Percentiles rank a stretch among this genome's conserved stretches.
Conservation (phyloP, 2,888 invertebrate genomes). For the Drosophila mulleri region DNA sequence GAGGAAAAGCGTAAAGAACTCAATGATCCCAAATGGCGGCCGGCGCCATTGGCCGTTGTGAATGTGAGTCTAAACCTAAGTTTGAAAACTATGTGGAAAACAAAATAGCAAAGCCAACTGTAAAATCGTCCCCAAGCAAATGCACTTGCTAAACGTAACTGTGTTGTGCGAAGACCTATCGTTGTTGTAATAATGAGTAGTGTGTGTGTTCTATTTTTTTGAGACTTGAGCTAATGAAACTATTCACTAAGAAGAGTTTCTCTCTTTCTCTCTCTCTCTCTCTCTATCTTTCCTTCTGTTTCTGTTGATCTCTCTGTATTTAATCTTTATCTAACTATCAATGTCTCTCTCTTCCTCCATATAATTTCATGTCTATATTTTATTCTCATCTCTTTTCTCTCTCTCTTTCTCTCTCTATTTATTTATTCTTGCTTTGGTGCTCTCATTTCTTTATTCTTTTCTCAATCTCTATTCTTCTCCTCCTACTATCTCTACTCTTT, state of each 20-base stretch:
- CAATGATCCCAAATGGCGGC: conserved; percentile 88
- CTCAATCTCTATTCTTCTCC: background rate
- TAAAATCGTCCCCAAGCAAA: conserved; percentile 29
- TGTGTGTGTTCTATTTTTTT: background rate
- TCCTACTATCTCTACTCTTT: background rate
- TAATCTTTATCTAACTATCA: background rate
- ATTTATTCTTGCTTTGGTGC: background rate
- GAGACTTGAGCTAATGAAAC: background rate
- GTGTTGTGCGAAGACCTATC: conserved; percentile 19
- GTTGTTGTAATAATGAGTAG: background rate
- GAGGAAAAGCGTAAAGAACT: conserved; percentile 87
- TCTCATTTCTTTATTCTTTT: background rate
- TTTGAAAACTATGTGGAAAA: conserved; percentile 4
- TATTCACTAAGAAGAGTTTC: conserved; percentile 8
- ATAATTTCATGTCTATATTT: background rate
- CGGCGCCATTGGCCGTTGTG: conserved; percentile 88
- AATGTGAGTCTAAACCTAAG: conserved; percentile 87
- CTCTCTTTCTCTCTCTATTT: background rate
- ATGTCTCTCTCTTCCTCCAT: background rate
- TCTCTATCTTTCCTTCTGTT: too few relatives aligned
- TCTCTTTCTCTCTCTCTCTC: too few relatives aligned
- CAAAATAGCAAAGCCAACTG: conserved; percentile 24
- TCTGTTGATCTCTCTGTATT: background rate
- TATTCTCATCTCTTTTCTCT: background rate
- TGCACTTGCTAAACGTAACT: conserved; percentile 22